A percentile compares a stretch with the other conserved stretches of the same genome.
These are phyloP conservation scores for Catotricha subobsoleta DNA, from an alignment of 2,888 invertebrate species.

Conservation along the genomic window DNA sequence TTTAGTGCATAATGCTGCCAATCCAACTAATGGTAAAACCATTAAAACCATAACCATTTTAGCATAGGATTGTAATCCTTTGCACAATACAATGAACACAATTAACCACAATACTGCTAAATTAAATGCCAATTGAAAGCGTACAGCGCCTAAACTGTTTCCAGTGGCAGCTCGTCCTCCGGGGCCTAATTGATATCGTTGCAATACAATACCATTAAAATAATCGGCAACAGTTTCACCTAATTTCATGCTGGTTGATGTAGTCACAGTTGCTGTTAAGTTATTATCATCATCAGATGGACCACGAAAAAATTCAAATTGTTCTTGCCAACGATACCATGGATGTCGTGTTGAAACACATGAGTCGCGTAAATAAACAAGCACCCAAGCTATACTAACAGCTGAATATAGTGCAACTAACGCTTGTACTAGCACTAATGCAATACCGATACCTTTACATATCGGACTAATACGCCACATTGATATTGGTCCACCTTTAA, in stretches of 20 bases:
- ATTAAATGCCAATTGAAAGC: constrained; percentile 65
- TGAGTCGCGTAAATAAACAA: constrained; percentile 72
- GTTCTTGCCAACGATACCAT: constrained; percentile 75
- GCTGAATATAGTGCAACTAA: constrained; percentile 73
- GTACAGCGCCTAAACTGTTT: constrained; percentile 12
- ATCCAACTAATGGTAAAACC: constrained; percentile 58
- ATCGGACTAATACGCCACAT: constrained; percentile 90
- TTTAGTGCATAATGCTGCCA: constrained; percentile 20
- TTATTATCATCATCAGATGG: constrained; percentile 15
- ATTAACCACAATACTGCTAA: constrained; percentile 81
- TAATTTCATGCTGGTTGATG: constrained; percentile 27
- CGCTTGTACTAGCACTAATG: constrained; percentile 59
- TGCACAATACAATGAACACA: constrained; percentile 70
- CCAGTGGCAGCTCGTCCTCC: constrained; percentile 20
- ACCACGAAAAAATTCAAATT: constrained; percentile 48
- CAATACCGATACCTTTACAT: constrained; percentile 76
- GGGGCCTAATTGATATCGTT: constrained; percentile 24
- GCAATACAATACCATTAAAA: constrained; percentile 68
- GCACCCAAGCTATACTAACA: constrained; percentile 78
- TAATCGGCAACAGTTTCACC: constrained; percentile 70
- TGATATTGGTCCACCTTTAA: constrained; percentile 69
- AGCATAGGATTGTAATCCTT: constrained; percentile 47
- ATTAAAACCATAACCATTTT: constrained; percentile 52
- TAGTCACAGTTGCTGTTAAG: not conserved
- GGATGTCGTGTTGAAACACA: constrained; percentile 58